phyloP scores from a whole-genome alignment of 2,797 vertebrate genomes.

The Centroberyx gerrardi region DNA sequence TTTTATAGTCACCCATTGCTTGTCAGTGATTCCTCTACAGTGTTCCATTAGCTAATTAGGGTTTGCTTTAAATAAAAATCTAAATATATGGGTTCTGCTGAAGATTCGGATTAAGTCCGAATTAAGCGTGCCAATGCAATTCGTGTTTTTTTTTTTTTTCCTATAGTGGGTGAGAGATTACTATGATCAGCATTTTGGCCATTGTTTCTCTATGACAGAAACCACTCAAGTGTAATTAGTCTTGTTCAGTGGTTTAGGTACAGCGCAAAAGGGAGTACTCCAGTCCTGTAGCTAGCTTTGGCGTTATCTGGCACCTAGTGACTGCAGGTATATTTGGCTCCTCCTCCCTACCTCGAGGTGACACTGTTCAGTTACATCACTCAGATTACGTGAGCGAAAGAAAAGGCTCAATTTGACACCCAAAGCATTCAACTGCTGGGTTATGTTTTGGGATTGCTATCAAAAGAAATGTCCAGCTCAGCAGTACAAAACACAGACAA shows the following conservation, averaged over 20 bases:
- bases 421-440: neutral
- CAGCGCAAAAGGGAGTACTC: neutral
- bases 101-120: neutral
- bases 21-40: neutral
- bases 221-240: slow-evolving; percentile 5
- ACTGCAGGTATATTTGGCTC: neutral
- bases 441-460: neutral
- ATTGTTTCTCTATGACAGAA: slow-evolving; percentile 1
- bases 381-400: neutral
- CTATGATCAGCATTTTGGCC: slow-evolving; percentile 9
- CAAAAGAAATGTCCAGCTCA: neutral
- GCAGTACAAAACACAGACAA: neutral
- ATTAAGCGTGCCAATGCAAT: too few species aligned
- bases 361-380: neutral
- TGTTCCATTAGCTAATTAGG: neutral
- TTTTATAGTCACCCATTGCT: neutral
- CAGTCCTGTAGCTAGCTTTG: neutral
- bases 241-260: slow-evolving; percentile 2
- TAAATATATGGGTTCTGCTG: neutral
- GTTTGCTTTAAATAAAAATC: neutral
- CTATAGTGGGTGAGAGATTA: slow-evolving; percentile 7
- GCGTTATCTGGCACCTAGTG: neutral
- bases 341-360: neutral
- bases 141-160: too few species aligned
- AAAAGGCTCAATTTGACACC: neutral